Percentiles rank a stretch among this genome's conserved stretches.
Evolutionary conservation across 2,888 invertebrate species (phyloP).

Genomic region (Emesis russula): DNA sequence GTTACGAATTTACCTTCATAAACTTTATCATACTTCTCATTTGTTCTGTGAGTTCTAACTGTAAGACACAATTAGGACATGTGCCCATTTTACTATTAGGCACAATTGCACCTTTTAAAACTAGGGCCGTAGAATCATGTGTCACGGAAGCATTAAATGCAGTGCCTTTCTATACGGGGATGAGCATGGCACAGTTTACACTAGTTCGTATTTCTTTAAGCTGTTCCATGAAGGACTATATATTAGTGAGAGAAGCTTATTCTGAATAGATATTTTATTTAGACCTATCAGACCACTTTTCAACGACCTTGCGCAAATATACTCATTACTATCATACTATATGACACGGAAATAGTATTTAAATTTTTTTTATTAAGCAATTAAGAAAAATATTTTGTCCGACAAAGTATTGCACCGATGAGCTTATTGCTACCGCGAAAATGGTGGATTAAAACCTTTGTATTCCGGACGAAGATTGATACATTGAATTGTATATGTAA

Average conservation of each 20-base stretch:
- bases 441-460: too few relatives aligned
- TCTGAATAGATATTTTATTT: not conserved
- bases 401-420: too few relatives aligned
- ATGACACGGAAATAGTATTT: too few relatives aligned
- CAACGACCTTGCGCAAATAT: too few relatives aligned
- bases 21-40: not conserved
- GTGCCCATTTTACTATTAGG: not conserved
- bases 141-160: not conserved
- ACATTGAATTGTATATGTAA: too few relatives aligned
- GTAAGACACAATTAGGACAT: not conserved
- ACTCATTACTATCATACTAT: too few relatives aligned
- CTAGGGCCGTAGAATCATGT: not conserved
- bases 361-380: too few relatives aligned
- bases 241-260: not conserved
- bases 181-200: not conserved
- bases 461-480: too few relatives aligned
- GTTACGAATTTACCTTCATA: not conserved
- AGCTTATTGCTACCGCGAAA: too few relatives aligned
- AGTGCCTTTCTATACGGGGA: not conserved
- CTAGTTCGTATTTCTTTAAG: not conserved
- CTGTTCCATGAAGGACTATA: not conserved
- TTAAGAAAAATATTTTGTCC: too few relatives aligned
- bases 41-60: not conserved
- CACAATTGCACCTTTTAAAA: not conserved
- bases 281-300: too few relatives aligned